Conservation (phyloP, 2,888 invertebrate species). For the Cryptophagus acutangulus region DNA sequence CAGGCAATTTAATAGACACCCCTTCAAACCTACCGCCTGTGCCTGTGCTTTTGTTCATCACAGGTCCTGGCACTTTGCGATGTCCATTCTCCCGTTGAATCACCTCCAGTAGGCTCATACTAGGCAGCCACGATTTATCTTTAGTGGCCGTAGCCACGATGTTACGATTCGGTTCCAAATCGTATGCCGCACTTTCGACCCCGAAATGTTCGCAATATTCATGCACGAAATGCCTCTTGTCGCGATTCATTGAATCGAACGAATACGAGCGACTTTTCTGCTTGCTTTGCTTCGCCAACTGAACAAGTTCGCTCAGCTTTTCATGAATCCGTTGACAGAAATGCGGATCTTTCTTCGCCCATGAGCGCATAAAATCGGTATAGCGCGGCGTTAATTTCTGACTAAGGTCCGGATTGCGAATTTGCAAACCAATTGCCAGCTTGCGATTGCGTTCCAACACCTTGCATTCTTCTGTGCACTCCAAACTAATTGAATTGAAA, state of each 20-base stretch:
- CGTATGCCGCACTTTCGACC: conserved; percentile 89
- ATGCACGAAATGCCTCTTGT: conserved; percentile 87
- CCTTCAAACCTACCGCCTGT: conserved; percentile 33
- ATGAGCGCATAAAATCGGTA: conserved; percentile 77
- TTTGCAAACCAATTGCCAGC: conserved; percentile 85
- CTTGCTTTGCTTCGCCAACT: conserved; percentile 75
- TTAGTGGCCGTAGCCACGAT: conserved; percentile 81
- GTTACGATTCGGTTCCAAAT: conserved; percentile 92
- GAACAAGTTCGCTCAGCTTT: conserved; percentile 76
- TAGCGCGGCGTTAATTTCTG: conserved; percentile 80
- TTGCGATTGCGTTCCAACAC: conserved; percentile 82
- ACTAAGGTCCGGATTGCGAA: conserved; percentile 81
- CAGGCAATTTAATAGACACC: conserved; percentile 36
- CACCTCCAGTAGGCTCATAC: conserved; percentile 77
- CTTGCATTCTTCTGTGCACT: conserved; percentile 91
- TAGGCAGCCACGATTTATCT: conserved; percentile 80
- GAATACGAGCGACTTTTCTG: conserved; percentile 58
- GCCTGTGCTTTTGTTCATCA: conserved; percentile 31
- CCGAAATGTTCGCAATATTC: conserved; percentile 95
- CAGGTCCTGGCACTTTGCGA: conserved; percentile 72
- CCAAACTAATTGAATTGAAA: conserved; percentile 67
- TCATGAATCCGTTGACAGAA: conserved; percentile 82
- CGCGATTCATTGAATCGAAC: conserved; percentile 90
- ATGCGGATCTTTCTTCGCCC: conserved; percentile 73
- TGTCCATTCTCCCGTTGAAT: conserved; percentile 74